These are phyloP conservation scores for Phenganax marumi DNA, from an alignment of 92 coral and sea anemone species.

Conservation along the genomic window DNA sequence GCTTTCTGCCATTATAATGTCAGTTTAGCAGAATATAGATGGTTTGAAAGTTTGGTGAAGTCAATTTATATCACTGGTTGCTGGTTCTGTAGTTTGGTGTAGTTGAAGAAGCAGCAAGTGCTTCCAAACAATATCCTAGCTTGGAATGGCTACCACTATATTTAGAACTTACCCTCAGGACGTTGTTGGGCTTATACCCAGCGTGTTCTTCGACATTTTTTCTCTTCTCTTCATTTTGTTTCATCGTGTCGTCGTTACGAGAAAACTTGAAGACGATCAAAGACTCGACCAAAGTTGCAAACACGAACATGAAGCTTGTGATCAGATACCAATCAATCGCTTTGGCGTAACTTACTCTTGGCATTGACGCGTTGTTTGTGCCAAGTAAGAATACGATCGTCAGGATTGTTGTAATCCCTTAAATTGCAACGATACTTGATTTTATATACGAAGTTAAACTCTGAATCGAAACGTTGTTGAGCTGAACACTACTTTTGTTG, in stretches of 20 bases:
- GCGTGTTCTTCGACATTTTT: conserved; percentile 25
- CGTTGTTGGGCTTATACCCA: conserved; percentile 40
- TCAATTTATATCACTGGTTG: too few species aligned
- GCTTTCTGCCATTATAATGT: too few species aligned
- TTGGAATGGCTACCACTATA: too few species aligned
- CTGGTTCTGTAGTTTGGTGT: too few species aligned
- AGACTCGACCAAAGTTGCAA: conserved; percentile 81
- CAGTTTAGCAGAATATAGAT: too few species aligned
- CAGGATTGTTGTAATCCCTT: conserved; percentile 90
- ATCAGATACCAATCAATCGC: conserved; percentile 98
- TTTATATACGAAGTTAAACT: too few species aligned
- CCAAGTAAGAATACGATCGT: conserved; percentile 96
- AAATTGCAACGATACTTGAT: background rate
- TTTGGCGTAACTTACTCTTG: conserved; percentile 97
- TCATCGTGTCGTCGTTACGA: conserved; percentile 29
- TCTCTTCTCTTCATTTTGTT: conserved; percentile 35
- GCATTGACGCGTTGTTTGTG: conserved; percentile 96
- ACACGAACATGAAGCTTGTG: conserved; percentile 89
- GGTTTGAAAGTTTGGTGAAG: too few species aligned
- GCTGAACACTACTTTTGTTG: too few species aligned
- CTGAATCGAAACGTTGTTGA: background rate
- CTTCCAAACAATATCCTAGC: too few species aligned
- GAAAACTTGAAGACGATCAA: conserved; percentile 75
- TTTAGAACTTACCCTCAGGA: conserved; percentile 24
- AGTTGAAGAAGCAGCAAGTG: too few species aligned